Evolutionary conservation across 2,113 vertebrate species (phyloP), one percentile per base, ranked within the genome.

Genomic region (Andinoacara biseriatus): DNA sequence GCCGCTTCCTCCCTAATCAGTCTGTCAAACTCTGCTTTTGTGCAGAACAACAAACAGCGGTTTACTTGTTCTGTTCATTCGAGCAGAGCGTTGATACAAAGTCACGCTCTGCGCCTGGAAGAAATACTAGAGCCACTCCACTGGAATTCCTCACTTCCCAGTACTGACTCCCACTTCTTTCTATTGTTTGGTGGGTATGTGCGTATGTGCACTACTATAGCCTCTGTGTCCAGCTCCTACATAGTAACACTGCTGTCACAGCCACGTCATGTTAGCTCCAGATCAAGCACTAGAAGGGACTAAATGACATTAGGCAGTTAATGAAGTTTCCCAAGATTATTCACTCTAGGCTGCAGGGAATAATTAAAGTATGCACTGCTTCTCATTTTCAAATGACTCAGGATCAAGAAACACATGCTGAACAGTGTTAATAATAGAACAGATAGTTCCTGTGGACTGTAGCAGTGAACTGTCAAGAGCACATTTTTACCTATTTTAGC

Each of bases 21-120:
- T 38, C 46, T 82, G 67, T 91, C 65, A 72, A 43, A 65, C 43
- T 61, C 76, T 20, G 83, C 75, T 88, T 80, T 57, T 89, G 77
- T 72, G 76, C 69, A 86, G 78, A 81, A 79, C 88, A 91, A 90
- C 91, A 93, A 91, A 91, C 91, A 88, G 61, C 59, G 40, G 83
- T 92, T 89, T 92, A 90, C 93, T 94, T 95, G 91, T 92, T 87
- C 81, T 82, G 90, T 79, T 52, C 13, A 74, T 81, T 90, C 72
- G 67, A 89, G 90, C 83, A 58, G 81, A 86, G 87, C 83, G 31
- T 76, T 57, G 82, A 85, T 63, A 78, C 78, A 43, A 84, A 79
- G 83, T 90, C 92, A 85, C 60, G 81, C 84, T 84, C 84, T 29
- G 61, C 31, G 78, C 78, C 85, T 86, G 69, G 78, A 80, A 61